Evolutionary conservation across 1,140 invertebrate species (phyloP).

Genomic region (Lepidostoma basale): DNA sequence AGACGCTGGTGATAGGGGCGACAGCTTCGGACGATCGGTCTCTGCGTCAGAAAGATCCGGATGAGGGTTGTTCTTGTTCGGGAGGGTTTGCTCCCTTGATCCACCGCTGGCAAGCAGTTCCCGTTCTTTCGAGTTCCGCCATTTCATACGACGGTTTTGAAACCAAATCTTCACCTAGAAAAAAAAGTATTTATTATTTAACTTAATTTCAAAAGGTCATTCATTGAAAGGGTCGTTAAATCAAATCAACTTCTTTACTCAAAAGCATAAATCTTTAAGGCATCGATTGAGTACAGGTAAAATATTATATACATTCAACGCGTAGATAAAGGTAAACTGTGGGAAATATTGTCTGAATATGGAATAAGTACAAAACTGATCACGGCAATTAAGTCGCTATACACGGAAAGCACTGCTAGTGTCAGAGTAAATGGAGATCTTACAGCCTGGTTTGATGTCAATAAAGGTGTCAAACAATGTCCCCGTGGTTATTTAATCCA

Average conservation of each 20-base stretch:
- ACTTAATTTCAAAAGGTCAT: background rate
- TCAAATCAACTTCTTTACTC: background rate
- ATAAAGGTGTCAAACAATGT: too few species aligned
- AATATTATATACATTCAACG: background rate
- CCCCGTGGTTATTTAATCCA: too few species aligned
- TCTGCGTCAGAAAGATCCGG: conserved; percentile 93
- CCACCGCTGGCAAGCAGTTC: conserved; percentile 92
- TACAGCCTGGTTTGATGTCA: too few species aligned
- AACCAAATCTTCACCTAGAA: conserved; percentile 96
- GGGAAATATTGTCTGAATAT: too few species aligned
- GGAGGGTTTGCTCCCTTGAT: conserved; percentile 91
- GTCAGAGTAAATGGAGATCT: too few species aligned
- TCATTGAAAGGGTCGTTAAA: background rate
- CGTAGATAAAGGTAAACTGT: background rate
- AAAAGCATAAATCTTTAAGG: background rate
- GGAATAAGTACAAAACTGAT: too few species aligned
- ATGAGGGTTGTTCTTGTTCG: conserved; percentile 96
- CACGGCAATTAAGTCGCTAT: too few species aligned
- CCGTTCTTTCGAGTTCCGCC: conserved; percentile 96
- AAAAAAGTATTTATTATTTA: conserved; percentile 44
- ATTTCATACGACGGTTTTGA: conserved; percentile 95
- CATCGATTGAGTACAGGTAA: background rate
- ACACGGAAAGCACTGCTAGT: too few species aligned
- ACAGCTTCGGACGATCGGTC: conserved; percentile 72
- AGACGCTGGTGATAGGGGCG: conserved; percentile 60